Conservation (phyloP, 2,797 vertebrate species). For the Sphenopsis melanotis region DNA sequence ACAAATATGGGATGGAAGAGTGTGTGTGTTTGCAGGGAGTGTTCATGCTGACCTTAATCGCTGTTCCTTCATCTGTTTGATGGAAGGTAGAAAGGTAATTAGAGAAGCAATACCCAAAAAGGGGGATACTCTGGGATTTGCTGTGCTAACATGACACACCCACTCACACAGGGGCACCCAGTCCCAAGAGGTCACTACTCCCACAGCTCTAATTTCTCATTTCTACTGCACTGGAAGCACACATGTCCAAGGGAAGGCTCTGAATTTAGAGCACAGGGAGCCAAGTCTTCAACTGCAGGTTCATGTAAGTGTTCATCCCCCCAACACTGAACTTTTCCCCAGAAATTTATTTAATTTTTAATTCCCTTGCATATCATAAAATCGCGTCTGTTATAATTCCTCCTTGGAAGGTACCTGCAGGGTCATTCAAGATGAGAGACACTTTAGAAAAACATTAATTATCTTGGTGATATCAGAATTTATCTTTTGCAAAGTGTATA, state of each 20-base stretch:
- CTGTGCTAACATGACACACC: accelerated
- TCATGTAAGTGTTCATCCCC: background rate
- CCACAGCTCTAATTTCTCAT: background rate
- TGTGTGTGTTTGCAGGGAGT: background rate
- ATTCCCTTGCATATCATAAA: background rate
- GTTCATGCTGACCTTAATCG: background rate
- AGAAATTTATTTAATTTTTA: background rate
- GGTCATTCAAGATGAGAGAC: background rate
- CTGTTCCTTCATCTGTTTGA: background rate
- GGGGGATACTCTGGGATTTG: background rate
- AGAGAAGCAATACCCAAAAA: background rate
- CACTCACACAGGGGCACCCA: background rate
- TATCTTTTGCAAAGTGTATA: background rate
- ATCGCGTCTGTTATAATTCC: background rate
- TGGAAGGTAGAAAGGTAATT: background rate
- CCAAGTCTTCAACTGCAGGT: background rate
- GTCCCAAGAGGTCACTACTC: background rate
- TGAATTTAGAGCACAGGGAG: background rate
- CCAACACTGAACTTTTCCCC: background rate
- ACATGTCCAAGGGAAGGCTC: accelerated
- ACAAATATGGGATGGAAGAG: background rate
- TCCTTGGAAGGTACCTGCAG: background rate
- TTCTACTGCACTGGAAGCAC: background rate
- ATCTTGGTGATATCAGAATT: background rate
- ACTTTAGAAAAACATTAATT: background rate